A percentile compares a stretch with the other conserved stretches of the same genome.
Conservation (phyloP, 2,888 invertebrate genomes). For the Mantis religiosa region DNA sequence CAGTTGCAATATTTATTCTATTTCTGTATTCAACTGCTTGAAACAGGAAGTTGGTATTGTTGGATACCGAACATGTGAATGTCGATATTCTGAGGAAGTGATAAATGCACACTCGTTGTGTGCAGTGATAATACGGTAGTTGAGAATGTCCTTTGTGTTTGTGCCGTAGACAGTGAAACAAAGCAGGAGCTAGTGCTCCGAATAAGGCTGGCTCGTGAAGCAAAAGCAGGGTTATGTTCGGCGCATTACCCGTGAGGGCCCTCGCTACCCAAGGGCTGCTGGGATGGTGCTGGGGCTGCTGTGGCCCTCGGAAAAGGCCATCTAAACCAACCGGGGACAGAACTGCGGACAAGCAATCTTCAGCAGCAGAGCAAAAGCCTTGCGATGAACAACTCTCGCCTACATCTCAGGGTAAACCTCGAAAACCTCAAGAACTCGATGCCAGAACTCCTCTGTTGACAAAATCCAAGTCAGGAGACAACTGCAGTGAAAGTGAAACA, state of each 20-base stretch:
- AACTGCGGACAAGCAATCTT: neutral
- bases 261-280: neutral
- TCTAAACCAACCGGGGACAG: neutral
- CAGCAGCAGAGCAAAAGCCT: neutral
- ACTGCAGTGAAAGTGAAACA: neutral
- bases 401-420: neutral
- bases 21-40: neutral
- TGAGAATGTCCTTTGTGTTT: neutral
- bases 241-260: neutral
- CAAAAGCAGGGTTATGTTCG: neutral
- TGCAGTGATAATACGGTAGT: neutral
- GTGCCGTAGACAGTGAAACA: neutral
- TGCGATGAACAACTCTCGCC: neutral
- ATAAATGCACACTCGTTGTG: neutral
- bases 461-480: neutral
- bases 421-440: neutral
- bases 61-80: neutral
- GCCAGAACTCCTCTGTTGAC: neutral
- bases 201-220: neutral
- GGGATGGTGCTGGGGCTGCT: neutral
- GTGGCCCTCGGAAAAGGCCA: neutral
- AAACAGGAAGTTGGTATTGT: neutral
- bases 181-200: neutral
- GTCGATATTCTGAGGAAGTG: neutral
- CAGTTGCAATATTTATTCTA: neutral